Conservation (phyloP, 2,113 vertebrate species). For the Thalassoma bifasciatum region DNA sequence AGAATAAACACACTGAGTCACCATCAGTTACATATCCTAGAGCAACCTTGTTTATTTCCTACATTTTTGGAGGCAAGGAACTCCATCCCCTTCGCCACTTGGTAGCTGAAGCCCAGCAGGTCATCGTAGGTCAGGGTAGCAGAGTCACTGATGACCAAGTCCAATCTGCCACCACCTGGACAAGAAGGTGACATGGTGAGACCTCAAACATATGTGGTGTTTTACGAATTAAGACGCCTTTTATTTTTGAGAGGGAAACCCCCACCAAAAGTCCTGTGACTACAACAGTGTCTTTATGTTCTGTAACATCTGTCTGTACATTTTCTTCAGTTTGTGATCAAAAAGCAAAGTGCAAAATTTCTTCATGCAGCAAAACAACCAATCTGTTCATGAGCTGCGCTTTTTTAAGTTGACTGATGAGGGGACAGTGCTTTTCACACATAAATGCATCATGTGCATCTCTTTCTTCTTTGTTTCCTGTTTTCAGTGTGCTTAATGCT, state of each 20-base stretch:
- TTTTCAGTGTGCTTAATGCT: neutral
- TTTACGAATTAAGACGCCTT: conserved; percentile 25
- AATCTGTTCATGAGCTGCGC: neutral
- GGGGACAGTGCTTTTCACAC: neutral
- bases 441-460: neutral
- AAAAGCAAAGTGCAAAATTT: conserved; percentile 13
- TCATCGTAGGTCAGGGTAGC: conserved; percentile 91
- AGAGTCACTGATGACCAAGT: conserved; percentile 90
- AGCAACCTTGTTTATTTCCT: conserved; percentile 35
- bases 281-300: conserved; percentile 18
- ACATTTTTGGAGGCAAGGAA: conserved; percentile 98
- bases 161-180: conserved; percentile 86
- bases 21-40: neutral
- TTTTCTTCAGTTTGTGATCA: conserved; percentile 23
- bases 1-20: neutral
- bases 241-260: conserved; percentile 16
- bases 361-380: conserved; percentile 7
- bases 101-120: conserved; percentile 96
- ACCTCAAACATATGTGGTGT: neutral
- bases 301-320: conserved; percentile 16
- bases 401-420: neutral
- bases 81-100: conserved; percentile 98
- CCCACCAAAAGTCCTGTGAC: conserved; percentile 47
- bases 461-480: conserved; percentile 14
- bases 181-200: neutral